Base-by-base conservation (phyloP, 2,113 vertebrate genomes). In the Anthoscopus minutus region DNA sequence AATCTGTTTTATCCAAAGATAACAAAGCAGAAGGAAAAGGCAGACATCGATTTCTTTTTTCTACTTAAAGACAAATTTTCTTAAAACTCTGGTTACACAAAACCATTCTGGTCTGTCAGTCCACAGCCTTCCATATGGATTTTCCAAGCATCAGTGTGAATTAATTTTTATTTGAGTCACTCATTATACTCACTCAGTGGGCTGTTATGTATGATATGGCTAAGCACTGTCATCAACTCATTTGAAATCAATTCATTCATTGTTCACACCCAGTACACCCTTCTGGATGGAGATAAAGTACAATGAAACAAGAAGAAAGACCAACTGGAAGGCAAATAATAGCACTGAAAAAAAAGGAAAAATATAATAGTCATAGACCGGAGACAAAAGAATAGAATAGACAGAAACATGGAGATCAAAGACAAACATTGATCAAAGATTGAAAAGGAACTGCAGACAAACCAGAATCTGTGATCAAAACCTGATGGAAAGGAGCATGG, bases 241-340 rank as follows among this genome's bases (percentile, higher is more conserved):
- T 82, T 60, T 88, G 76, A 94, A 92, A 96, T 93, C 89, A 94
- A 94, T 95, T 62, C 85, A 77, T 61, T 94, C 89, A 92, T 93
- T 93, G 92, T 90, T 96, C 94, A 81, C 64, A 74, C 44, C 54
- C 10, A 3, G 51, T 44, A 73, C 64, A 91, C 58, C 40, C 44
- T 60, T 95, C 86, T 70, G 71, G 64, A 44, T n/a, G 35, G 64
- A 77, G 70, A 71, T 3, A 81, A 62, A 58, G 48, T 33, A 90
- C 88, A 93, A 84, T 71, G 79, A 93, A 77, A 56, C 1, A 27
- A 86, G 76, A 86, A 94, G 65, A 90, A 66, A 86, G 66, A 80
- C 30, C 38, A 53, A 90, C 56, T 58, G 64, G 64, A 86, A 84
- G 64, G 72, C 82, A 96, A 94, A 96, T 44, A 88, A 95, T 74